Evolutionary conservation across 2,113 vertebrate species (phyloP).

Genomic region (Colistium nudipinnis): DNA sequence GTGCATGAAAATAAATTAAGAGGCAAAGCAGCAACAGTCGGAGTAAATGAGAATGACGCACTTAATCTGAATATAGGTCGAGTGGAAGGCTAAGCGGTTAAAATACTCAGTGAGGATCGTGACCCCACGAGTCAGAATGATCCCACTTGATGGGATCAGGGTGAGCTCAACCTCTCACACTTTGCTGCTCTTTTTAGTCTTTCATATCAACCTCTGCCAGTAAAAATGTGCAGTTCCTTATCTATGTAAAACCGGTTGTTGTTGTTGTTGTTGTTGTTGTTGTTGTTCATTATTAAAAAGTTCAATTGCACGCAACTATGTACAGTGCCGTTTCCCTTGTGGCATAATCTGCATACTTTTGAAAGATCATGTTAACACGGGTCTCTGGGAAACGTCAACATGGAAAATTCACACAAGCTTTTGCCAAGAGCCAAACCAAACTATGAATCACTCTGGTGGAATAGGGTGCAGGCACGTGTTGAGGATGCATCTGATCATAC

Average conservation of each 20-base stretch:
- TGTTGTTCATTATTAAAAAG: too few species aligned
- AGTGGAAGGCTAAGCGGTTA: neutral
- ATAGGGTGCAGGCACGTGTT: neutral
- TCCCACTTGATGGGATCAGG: constrained; percentile 66
- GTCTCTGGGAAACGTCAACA: constrained; percentile 9
- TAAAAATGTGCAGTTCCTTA: neutral
- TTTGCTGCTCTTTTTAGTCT: constrained; percentile 29
- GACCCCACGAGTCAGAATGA: constrained; percentile 44
- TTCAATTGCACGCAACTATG: neutral
- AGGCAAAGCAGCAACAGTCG: neutral
- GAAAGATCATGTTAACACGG: neutral
- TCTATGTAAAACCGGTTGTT: neutral
- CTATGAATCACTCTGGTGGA: neutral
- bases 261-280: neutral
- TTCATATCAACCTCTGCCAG: neutral
- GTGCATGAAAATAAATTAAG: constrained; percentile 14
- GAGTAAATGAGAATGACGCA: neutral
- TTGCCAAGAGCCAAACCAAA: neutral
- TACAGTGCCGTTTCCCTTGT: neutral
- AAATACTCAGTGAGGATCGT: constrained; percentile 4
- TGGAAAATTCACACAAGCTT: neutral
- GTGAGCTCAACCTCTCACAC: constrained; percentile 36
- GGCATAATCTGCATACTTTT: neutral
- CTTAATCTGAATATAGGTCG: constrained; percentile 23
- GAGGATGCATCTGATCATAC: constrained; percentile 71